Base-by-base conservation (phyloP, 1,140 invertebrate genomes). In the Drosophila asahinai region DNA sequence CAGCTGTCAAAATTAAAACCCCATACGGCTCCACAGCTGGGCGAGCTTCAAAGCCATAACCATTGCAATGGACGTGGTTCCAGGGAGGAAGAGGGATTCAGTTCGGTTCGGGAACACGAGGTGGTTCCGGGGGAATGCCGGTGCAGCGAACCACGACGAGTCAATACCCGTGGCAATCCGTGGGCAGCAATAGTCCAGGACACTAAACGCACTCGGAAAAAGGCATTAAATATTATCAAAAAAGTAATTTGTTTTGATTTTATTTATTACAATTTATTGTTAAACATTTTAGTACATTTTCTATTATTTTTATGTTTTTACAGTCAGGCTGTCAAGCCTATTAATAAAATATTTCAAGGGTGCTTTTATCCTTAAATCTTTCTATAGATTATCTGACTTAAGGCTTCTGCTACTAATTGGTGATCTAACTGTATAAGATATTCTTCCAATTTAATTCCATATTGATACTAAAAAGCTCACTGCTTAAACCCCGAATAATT, bases 1-100 rank as follows among this genome's bases (percentile, higher is more conserved):
- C 87, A 91, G 87, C 87, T 91, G 87, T 91, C 87, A 91, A 91
- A 91, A 91, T 91, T 91, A 91, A 91, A 91, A 91, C 87, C 87
- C 84, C 84, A 87, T 84, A 87, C 84, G 84, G 86, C 75, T 71
- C 65, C 73, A 75, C 74, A 78, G 49, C 68, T 71, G 67, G 38
- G 30, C 64, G 63, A 83, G 71, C 60, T 65, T 68, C 52, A 76
- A 57, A 65, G 82, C 77, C 64, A 87, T 75, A 66, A 62, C 68
- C 59, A 62, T 47, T 14, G 47, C 58, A 22, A 40, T 43, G 57
- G 36, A 51, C 40, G 25, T 54, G 64, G 51, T 43, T 43, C 40
- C 7, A 19, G 47, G 36, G 36, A 43, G 42, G 11, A 15, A 27
- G 25, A 1, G 17, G n/a, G 27, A 2, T 25, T 12, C 30, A 19